These are phyloP conservation scores for Lasioglossum leucozonium DNA, from an alignment of 2,888 invertebrate species.

Conservation along the genomic window DNA sequence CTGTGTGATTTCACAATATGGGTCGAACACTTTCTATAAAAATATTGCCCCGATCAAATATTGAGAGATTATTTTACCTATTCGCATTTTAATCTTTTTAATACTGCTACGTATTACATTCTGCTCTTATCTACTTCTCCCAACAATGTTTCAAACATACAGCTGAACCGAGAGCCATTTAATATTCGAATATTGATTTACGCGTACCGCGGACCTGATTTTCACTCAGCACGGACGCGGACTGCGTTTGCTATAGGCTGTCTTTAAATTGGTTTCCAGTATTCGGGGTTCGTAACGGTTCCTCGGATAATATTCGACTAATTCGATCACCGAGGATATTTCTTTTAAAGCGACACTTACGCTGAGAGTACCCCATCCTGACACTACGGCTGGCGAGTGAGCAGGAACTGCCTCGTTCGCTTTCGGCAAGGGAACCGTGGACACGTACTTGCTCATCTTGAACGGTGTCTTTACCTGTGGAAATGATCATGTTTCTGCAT, in stretches of 20 bases:
- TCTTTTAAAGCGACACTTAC: slow-evolving; percentile 51
- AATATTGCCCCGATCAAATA: no score
- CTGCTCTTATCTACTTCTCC: no score
- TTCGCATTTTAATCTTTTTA: no score
- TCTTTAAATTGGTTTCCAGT: background rate
- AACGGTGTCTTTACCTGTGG: slow-evolving; percentile 31
- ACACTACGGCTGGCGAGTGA: slow-evolving; percentile 66
- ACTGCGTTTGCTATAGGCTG: background rate
- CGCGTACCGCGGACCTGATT: background rate
- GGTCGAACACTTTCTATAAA: background rate
- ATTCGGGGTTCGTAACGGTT: background rate
- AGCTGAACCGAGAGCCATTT: background rate
- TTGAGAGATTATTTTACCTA: no score
- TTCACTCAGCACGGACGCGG: background rate
- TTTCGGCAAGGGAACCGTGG: slow-evolving; percentile 84
- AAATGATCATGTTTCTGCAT: background rate
- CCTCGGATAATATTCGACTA: background rate
- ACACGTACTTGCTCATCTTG: background rate
- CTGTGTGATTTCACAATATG: background rate
- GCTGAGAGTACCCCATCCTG: slow-evolving; percentile 77
- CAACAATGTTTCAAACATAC: no score
- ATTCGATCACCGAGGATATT: background rate
- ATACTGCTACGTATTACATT: no score
- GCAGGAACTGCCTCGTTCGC: slow-evolving; percentile 67
- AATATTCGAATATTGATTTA: background rate